Evolutionary conservation across 2,888 invertebrate species (phyloP).

Genomic region (Tipula lateralis): DNA sequence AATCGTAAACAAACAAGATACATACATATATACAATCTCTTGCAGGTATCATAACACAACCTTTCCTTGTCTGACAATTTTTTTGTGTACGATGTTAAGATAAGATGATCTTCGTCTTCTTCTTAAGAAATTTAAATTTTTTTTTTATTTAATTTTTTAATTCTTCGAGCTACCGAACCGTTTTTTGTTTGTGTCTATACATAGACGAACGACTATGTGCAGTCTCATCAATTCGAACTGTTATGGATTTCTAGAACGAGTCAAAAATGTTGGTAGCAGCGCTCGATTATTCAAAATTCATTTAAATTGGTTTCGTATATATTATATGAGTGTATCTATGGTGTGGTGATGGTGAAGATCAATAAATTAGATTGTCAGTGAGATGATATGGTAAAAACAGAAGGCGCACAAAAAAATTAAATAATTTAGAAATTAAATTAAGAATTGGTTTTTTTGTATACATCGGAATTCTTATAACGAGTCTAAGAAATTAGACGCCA

Average conservation of each 20-base stretch:
- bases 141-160: neutral
- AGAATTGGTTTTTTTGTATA: neutral
- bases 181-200: neutral
- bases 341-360: neutral
- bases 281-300: neutral
- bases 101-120: neutral
- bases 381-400: neutral
- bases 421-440: constrained; percentile 11
- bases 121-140: neutral
- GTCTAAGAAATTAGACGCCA: neutral
- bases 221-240: neutral
- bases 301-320: neutral
- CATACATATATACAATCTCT: neutral
- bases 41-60: neutral
- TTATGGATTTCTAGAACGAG: neutral
- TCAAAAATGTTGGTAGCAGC: neutral
- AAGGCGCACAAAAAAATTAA: neutral
- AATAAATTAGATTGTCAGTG: neutral
- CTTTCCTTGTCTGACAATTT: neutral
- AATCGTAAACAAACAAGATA: neutral
- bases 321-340: neutral
- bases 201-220: too few species aligned
- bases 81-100: neutral
- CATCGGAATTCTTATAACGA: neutral
- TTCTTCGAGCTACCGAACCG: neutral